Percentiles rank a stretch among this genome's conserved stretches.
Conservation (phyloP, 2,888 invertebrate genomes). For the Ischnus inquisitorius region DNA sequence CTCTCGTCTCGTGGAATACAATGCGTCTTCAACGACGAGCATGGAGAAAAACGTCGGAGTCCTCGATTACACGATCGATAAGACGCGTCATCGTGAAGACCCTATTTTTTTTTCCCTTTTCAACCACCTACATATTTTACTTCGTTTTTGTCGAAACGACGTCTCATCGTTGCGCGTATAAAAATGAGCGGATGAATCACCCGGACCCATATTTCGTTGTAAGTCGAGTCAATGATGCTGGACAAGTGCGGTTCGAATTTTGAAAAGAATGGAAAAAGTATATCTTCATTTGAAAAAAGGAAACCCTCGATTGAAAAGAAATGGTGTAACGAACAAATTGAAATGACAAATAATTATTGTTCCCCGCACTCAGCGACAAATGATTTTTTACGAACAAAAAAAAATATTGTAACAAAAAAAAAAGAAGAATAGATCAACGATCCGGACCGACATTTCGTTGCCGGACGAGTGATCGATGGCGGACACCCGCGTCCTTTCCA, state of each 20-base stretch:
- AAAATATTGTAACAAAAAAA: too few relatives aligned
- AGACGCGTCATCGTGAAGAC: constrained; percentile 48
- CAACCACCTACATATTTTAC: background rate
- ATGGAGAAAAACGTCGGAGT: constrained; percentile 28
- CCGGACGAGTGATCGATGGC: background rate
- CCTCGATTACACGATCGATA: constrained; percentile 22
- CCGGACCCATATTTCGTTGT: background rate
- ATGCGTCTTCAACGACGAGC: constrained; percentile 58
- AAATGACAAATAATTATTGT: too few relatives aligned
- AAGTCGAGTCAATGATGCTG: too few relatives aligned
- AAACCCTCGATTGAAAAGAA: too few relatives aligned
- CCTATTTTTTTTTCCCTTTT: constrained; percentile 9
- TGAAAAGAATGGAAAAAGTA: too few relatives aligned
- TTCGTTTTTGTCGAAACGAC: background rate
- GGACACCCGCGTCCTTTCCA: background rate
- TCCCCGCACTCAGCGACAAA: too few relatives aligned
- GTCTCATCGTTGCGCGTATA: background rate
- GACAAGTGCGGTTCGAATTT: too few relatives aligned
- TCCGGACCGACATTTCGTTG: background rate
- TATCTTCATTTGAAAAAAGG: too few relatives aligned
- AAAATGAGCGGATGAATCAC: background rate
- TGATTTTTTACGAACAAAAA: too few relatives aligned
- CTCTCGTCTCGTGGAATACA: constrained; percentile 25
- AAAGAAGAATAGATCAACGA: background rate
- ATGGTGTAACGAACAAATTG: too few relatives aligned